A percentile compares a stretch with the other conserved stretches of the same genome.
Conservation (phyloP, 2,113 vertebrate genomes). For the Myrmecobius fasciatus region DNA sequence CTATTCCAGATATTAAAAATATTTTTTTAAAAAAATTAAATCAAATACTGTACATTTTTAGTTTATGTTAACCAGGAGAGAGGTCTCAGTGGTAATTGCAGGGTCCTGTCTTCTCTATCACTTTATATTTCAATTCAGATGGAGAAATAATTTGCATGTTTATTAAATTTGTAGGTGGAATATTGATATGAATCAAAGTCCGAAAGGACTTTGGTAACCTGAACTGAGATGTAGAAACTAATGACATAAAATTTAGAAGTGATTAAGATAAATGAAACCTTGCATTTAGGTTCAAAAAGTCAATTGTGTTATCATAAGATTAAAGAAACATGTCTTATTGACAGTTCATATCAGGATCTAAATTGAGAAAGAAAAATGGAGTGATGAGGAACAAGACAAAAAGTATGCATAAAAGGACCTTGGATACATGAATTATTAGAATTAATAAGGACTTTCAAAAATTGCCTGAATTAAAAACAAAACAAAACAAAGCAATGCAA, state of each 20-base stretch:
- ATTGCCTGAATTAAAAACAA: background rate
- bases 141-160: background rate
- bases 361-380: background rate
- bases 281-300: background rate
- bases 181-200: background rate
- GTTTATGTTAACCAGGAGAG: background rate
- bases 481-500: background rate
- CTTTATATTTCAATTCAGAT: background rate
- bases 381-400: background rate
- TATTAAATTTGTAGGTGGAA: background rate
- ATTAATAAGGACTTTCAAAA: background rate
- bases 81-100: background rate
- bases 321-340: background rate
- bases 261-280: background rate
- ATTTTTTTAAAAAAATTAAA: too few species aligned
- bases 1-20: background rate
- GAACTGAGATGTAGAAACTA: background rate
- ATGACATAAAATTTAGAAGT: background rate
- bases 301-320: background rate
- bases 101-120: background rate
- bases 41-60: background rate
- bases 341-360: background rate
- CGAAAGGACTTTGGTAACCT: background rate
- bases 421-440: background rate
- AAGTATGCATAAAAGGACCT: background rate